Evolutionary conservation across 2,113 vertebrate genomes (phyloP), one percentile per base, ranked within the genome.

Genomic region (Paramormyrops kingsleyae): DNA sequence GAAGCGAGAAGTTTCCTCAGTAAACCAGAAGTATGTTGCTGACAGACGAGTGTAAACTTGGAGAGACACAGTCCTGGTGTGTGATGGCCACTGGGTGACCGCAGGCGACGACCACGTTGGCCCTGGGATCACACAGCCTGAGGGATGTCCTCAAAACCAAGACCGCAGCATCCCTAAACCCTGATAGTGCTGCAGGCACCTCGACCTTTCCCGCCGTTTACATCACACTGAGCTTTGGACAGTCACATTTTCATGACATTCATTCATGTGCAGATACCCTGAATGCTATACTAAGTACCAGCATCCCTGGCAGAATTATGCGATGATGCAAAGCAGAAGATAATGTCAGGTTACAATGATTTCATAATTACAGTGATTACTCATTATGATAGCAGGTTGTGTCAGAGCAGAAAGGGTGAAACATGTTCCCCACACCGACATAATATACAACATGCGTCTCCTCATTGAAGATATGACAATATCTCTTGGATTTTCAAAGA

Each of bases 1-100:
- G 56, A 66, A 62, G 56, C n/a, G 27, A 88, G 39, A 66, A 13
- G 35, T 88, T 66, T 88, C 87, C 87, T 62, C 56, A 62, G 87
- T 44, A 88, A 88, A 88, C 87, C 46, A 88, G 31, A 62, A 46
- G 27, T 24, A 52, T 87, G 13, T 5, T 17, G 13, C 50, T 46
- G 52, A 42, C 84, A 5, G 47, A 52, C 0, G n/a, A 52, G 12
- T 12, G 47, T 46, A 4, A 19, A 35, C 46, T 24, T 49, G 83
- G 9, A 84, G 46, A n/a, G 10, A 49, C 83, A 12, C 21, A 31
- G 27, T 31, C 62, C 27, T 70, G 27, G n/a, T 31, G 27, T 70
- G 62, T 15, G 5, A 46, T 24, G 39, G 42, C 35, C 44, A 47
- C 83, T n/a, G 83, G 44, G 39, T 49, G 46, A 86, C 83, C 44